A percentile compares a stretch with the other conserved stretches of the same genome.
These are phyloP conservation scores for Masnerella sp. DNA, from an alignment of 2,888 invertebrate genomes.

Conservation along the genomic window DNA sequence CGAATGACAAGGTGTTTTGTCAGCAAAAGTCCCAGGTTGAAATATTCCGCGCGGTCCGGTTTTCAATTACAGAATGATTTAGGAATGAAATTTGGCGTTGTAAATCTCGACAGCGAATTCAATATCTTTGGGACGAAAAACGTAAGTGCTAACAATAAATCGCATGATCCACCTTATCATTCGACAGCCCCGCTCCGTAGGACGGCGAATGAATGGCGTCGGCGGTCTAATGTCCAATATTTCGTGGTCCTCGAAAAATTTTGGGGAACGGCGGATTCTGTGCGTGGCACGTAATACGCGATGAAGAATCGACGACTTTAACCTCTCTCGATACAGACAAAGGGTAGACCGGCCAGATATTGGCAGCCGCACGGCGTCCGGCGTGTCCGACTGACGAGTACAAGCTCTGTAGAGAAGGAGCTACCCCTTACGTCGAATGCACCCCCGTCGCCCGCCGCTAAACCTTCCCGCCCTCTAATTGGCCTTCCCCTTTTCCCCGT, in stretches of 20 bases:
- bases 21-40: no score
- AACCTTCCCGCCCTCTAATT: no score
- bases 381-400: slow-evolving; percentile 75
- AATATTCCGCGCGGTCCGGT: no score
- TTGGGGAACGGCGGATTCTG: slow-evolving; percentile 33
- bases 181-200: not conserved
- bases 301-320: slow-evolving; percentile 50
- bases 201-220: slow-evolving; percentile 27
- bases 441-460: slow-evolving; percentile 78
- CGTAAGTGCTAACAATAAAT: slow-evolving; percentile 16
- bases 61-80: not conserved
- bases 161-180: slow-evolving; percentile 13
- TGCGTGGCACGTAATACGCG: slow-evolving; percentile 47
- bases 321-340: slow-evolving; percentile 54
- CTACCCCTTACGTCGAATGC: slow-evolving; percentile 73
- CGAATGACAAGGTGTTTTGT: no score
- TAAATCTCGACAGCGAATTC: slow-evolving; percentile 4
- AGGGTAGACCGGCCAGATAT: slow-evolving; percentile 63
- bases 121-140: slow-evolving; percentile 18
- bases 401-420: slow-evolving; percentile 69
- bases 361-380: slow-evolving; percentile 71
- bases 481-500: no score
- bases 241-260: slow-evolving; percentile 25
- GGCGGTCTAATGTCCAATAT: slow-evolving; percentile 38
- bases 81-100: not conserved